These are phyloP conservation scores for Malurus leucopterus DNA, from an alignment of 2,797 vertebrate species.

Conservation along the genomic window DNA sequence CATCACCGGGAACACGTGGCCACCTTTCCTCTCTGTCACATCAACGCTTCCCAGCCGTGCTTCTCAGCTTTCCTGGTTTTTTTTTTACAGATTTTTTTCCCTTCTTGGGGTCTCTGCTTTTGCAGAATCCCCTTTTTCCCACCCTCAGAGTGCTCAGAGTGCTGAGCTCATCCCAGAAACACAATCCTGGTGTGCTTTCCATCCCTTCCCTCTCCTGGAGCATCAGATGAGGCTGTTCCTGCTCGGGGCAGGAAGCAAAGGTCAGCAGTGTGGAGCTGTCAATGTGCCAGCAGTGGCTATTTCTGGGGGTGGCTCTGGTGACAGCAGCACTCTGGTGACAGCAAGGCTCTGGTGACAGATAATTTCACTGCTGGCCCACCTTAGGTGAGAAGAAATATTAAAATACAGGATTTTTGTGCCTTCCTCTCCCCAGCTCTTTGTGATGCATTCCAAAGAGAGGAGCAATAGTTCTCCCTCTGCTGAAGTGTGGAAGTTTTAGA, in stretches of 20 bases:
- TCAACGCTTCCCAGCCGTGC: neutral
- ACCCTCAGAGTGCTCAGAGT: neutral
- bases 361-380: neutral
- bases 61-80: neutral
- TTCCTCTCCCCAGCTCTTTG: neutral
- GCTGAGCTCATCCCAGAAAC: neutral
- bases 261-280: neutral
- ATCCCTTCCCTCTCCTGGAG: neutral
- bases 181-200: neutral
- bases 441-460: neutral
- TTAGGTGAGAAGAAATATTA: neutral
- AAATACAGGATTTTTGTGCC: neutral
- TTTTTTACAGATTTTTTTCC: fast-evolving
- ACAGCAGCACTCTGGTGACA: neutral
- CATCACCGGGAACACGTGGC: neutral
- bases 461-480: neutral
- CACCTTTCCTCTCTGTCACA: neutral
- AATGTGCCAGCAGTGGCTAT: neutral
- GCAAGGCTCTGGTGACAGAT: neutral
- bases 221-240: neutral
- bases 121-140: neutral
- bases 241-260: neutral
- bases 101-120: neutral
- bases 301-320: neutral
- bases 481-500: neutral